Evolutionary conservation across 2,888 invertebrate genomes (phyloP).

Genomic region (Cynaeus angustus): DNA sequence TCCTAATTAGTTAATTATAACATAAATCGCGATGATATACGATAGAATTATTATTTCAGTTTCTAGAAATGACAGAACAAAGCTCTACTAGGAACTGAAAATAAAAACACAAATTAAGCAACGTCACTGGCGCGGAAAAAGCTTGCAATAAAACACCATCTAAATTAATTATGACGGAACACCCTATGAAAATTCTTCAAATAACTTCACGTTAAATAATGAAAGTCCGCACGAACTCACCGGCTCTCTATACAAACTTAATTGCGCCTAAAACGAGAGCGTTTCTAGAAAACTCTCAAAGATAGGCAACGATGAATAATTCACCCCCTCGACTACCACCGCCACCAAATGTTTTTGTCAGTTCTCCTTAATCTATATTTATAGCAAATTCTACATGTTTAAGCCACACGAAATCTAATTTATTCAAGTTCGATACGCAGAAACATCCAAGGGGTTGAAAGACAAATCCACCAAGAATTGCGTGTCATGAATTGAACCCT

Average conservation of each 20-base stretch:
- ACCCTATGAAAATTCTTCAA: constrained; percentile 32
- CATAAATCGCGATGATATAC: constrained; percentile 28
- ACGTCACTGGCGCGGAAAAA: constrained; percentile 33
- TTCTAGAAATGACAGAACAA: constrained; percentile 1
- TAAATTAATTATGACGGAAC: constrained; percentile 31
- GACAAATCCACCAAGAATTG: constrained; percentile 38
- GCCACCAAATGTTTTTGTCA: constrained; percentile 23
- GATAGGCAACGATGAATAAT: constrained; percentile 42
- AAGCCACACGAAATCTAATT: constrained; percentile 43
- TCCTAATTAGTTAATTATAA: constrained; percentile 26
- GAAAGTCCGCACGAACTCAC: constrained; percentile 20
- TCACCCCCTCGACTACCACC: constrained; percentile 9
- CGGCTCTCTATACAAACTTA: constrained; percentile 3
- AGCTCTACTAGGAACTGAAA: constrained; percentile 5
- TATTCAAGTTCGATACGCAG: constrained; percentile 23
- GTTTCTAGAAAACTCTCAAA: constrained; percentile 18
- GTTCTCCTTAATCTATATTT: constrained; percentile 36
- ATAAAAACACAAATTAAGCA: constrained; percentile 22
- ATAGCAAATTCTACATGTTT: constrained; percentile 35
- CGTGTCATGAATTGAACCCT: constrained; percentile 42
- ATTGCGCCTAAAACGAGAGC: constrained; percentile 7
- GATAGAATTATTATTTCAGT: constrained; percentile 14
- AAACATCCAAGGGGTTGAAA: constrained; percentile 25
- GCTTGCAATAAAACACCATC: constrained; percentile 30
- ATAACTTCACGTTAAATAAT: constrained; percentile 31